Base-by-base conservation (phyloP, 2,113 vertebrate genomes). In the Zosterops pallidus region DNA sequence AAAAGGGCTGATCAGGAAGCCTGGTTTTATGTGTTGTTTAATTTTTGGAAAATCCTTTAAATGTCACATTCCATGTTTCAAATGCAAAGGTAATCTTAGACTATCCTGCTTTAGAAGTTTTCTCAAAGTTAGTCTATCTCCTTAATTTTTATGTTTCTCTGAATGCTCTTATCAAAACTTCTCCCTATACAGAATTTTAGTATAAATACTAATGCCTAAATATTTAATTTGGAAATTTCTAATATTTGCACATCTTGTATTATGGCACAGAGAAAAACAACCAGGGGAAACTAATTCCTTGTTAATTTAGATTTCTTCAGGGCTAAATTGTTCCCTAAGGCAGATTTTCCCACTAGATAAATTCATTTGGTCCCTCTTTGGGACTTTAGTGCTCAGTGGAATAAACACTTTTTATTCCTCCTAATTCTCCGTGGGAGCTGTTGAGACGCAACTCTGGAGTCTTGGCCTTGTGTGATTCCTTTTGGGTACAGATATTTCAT, bases 241-340 rank as follows among this genome's bases (percentile, higher is more conserved):
- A 41, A 42, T 42, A 47, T 72, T 90, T 92, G 44, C 41, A 60
- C n/a, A n/a, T n/a, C n/a, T n/a, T n/a, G 5, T 49, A 24, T 86
- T 69, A 49, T 78, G 8, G 47, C 24, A 47, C 33, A 19, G 46
- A 35, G 47, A 20, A 52, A 92, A 96, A 60, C 64, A 76, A 74
- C 50, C 25, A 71, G 23, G 76, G 28, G 23, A 33, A 37, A 35
- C 35, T 87, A 37, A 64, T 72, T 94, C 71, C 80, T 82, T 80
- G 33, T 79, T 90, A 69, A 79, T 87, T 91, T 71, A 6, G 65
- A 31, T 86, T 83, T 93, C 69, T 85, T 69, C 33, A 68, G 26
- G 67, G 23, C 53, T 91, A 53, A 92, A 72, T 94, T 91, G 50
- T 80, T 87, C 91, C 93, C 64, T 80, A 26, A 76, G 75, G 87